Evolutionary conservation across 2,888 invertebrate genomes (phyloP).

Genomic region (Zootermopsis nevadensis): DNA sequence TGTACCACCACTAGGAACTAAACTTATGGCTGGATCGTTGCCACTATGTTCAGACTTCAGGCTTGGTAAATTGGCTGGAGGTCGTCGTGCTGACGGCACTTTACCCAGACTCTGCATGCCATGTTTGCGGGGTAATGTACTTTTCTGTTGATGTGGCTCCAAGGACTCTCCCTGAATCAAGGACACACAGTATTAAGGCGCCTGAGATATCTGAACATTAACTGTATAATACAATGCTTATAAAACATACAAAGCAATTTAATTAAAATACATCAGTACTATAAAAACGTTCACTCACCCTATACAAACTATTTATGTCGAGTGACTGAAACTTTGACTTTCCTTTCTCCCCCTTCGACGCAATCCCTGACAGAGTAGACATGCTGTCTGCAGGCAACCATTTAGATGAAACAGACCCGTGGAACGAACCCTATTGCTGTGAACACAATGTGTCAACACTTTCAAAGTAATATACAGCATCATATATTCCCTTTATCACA

Average conservation of each 20-base stretch:
- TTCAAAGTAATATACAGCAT: no score
- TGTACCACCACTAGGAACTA: slow-evolving; percentile 82
- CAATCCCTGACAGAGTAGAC: slow-evolving; percentile 94
- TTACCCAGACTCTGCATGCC: slow-evolving; percentile 99
- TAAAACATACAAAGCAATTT: no score
- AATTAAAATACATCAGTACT: neutral
- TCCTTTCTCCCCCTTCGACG: slow-evolving; percentile 87
- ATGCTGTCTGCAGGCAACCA: slow-evolving; percentile 96
- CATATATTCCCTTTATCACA: no score
- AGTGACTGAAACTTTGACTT: slow-evolving; percentile 96
- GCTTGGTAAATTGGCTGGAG: slow-evolving; percentile 99
- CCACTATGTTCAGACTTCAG: slow-evolving; percentile 94
- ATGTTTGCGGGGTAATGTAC: slow-evolving; percentile 95
- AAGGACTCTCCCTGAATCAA: slow-evolving; percentile 81
- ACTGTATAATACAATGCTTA: no score
- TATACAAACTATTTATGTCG: slow-evolving; percentile 98
- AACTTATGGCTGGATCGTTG: slow-evolving; percentile 80
- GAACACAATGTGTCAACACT: slow-evolving; percentile 45
- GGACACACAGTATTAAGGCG: neutral
- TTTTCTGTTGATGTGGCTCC: slow-evolving; percentile 89
- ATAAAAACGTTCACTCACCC: slow-evolving; percentile 69
- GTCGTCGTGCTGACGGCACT: slow-evolving; percentile 97
- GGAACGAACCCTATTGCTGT: slow-evolving; percentile 79
- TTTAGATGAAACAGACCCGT: slow-evolving; percentile 83
- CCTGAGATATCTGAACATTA: no score